Evolutionary conservation across 2,113 vertebrate species (phyloP), one percentile per base, ranked within the genome.

Genomic region (Argyrosomus japonicus): DNA sequence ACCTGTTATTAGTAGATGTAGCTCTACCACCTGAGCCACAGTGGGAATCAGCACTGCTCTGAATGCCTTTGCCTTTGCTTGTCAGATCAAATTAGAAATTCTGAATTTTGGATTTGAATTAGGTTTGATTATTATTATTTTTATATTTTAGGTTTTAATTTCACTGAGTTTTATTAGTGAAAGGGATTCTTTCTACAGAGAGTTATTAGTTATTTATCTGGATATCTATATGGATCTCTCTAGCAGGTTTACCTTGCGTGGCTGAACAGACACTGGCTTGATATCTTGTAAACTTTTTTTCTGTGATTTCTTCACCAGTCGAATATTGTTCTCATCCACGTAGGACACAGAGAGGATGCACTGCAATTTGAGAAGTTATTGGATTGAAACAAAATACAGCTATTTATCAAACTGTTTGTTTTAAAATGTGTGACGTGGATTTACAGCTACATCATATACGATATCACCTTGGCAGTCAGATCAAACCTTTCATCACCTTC

Each of bases 281-380:
- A 91, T 5, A 29, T 91, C 18, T 70, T 97, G 96, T 50, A 97
- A 85, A 78, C 95, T 95, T 72, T 85, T 95, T 77, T 89, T 93
- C 36, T 83, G 86, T 0, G 94, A 91, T 32, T 32, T 87, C 87
- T 91, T 93, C 69, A 97, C 94, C 79, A 95, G 86, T 68, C 95
- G 93, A 43, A 97, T 72, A 13, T 91, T 72, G 6, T 90, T 56
- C 77, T 97, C 95, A 21, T 97, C 96, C 12, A 97, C 95, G 80
- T 92, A 96, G 12, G 96, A 96, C 65, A 98, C 93, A 1, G 93
- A 96, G 23, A 96, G 85, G 56, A 93, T 3, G 65, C 79, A 81
- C 95, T 95, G 86, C 11, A 79, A 86, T 21, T 40, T 43, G 2
- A 63, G n/a, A 40, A n/a, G 13, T 8, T 23, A 23, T 17, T 21